These are phyloP conservation scores for Tragulus kanchil DNA, from an alignment of 2,113 vertebrate genomes.

Conservation along the genomic window DNA sequence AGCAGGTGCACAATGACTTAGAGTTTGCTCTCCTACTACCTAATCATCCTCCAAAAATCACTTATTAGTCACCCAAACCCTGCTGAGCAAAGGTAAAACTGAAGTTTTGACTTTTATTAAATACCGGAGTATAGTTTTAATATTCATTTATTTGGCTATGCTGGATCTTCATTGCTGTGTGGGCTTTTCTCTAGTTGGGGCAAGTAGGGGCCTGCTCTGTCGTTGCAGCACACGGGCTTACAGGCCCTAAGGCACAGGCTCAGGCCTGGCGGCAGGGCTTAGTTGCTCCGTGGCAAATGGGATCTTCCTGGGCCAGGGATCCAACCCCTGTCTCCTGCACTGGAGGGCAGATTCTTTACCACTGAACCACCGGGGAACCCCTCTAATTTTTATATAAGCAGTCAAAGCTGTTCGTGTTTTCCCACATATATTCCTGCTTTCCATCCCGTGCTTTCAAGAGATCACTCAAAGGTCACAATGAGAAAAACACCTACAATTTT, in stretches of 20 bases:
- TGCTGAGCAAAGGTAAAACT: constrained; percentile 35
- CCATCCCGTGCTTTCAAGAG: neutral
- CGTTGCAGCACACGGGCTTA: neutral
- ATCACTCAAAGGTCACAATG: constrained; percentile 6
- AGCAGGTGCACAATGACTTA: neutral
- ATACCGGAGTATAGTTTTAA: neutral
- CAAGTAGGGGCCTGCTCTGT: neutral
- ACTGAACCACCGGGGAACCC: neutral
- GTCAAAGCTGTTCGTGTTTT: neutral
- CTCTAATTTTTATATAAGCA: constrained; percentile 34
- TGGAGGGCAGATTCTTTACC: neutral
- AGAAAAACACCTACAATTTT: constrained; percentile 41
- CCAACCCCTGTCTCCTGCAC: neutral
- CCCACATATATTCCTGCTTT: neutral
- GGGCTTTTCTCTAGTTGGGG: neutral
- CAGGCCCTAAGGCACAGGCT: fast-evolving
- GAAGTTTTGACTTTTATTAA: constrained; percentile 1
- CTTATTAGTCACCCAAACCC: neutral
- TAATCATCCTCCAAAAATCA: neutral
- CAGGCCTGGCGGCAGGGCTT: neutral
- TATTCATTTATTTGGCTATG: neutral
- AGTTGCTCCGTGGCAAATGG: neutral
- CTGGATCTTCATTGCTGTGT: fast-evolving
- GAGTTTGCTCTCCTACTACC: neutral
- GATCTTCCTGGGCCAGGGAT: neutral